A percentile compares a stretch with the other conserved stretches of the same genome.
Evolutionary conservation across 92 coral and sea anemone genomes (phyloP).

Genomic region (Umimayanthus kanabou): DNA sequence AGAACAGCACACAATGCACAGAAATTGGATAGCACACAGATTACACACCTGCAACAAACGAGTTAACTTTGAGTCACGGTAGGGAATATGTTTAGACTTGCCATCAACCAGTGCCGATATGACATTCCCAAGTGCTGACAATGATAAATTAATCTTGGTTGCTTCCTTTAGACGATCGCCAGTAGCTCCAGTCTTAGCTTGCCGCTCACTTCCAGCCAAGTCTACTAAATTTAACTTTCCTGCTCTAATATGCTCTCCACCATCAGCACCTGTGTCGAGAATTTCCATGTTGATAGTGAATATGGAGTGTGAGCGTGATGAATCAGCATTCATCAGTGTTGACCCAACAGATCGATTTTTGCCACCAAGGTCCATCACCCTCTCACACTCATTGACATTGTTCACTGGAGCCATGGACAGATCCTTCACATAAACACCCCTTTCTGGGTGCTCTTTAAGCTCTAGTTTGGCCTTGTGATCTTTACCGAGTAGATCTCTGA

Average conservation of each 20-base stretch:
- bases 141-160: slow-evolving; percentile 90
- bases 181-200: slow-evolving; percentile 95
- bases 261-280: slow-evolving; percentile 79
- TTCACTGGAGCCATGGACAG: slow-evolving; percentile 84
- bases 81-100: slow-evolving; percentile 94
- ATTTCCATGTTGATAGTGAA: slow-evolving; percentile 91
- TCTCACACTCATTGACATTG: slow-evolving; percentile 83
- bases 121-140: slow-evolving; percentile 98
- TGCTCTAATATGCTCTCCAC: slow-evolving; percentile 94
- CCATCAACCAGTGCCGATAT: slow-evolving; percentile 98
- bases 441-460: slow-evolving; percentile 95
- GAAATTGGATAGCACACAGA: neutral
- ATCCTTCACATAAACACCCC: slow-evolving; percentile 94
- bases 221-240: slow-evolving; percentile 97
- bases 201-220: slow-evolving; percentile 98
- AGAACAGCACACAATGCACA: neutral
- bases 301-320: slow-evolving; percentile 96
- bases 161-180: slow-evolving; percentile 98
- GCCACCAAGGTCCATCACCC: slow-evolving; percentile 95
- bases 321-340: slow-evolving; percentile 98
- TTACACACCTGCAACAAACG: slow-evolving; percentile 88
- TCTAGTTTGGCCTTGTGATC: slow-evolving; percentile 88
- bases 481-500: slow-evolving; percentile 91
- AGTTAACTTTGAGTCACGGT: slow-evolving; percentile 97
- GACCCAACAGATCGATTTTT: slow-evolving; percentile 97